These are phyloP conservation scores for Elachura formosa DNA, from an alignment of 2,113 vertebrate genomes.

Conservation along the genomic window DNA sequence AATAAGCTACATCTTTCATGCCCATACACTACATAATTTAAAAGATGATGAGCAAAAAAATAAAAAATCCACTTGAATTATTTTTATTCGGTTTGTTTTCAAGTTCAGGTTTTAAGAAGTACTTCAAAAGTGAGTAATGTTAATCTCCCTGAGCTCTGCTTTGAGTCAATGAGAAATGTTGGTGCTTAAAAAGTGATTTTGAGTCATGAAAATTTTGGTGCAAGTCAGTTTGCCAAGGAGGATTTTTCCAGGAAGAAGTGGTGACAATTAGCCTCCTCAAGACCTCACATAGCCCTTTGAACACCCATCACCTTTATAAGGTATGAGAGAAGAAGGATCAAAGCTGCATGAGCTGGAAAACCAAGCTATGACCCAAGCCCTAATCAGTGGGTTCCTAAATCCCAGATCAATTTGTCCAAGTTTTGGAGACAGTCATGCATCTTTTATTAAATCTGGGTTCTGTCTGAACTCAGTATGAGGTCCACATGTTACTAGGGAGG, in stretches of 20 bases:
- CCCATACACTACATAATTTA: background rate
- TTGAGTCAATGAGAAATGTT: background rate
- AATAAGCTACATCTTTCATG: background rate
- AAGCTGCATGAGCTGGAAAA: background rate
- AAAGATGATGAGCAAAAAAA: background rate
- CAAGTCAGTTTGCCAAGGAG: background rate
- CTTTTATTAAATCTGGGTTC: background rate
- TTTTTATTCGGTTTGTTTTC: background rate
- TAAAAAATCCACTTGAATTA: background rate
- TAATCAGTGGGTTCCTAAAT: background rate
- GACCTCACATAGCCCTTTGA: background rate
- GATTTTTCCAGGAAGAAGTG: background rate
- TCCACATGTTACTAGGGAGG: rapidly evolving
- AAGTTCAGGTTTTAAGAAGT: background rate
- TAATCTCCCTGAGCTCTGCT: background rate
- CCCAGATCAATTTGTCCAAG: background rate
- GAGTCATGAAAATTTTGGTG: background rate
- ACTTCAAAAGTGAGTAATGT: background rate
- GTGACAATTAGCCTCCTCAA: background rate
- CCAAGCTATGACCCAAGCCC: background rate
- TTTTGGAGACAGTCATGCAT: background rate
- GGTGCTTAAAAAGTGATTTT: background rate
- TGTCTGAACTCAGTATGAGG: background rate
- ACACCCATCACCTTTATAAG: rapidly evolving
- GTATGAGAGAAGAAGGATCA: background rate